phyloP scores from a whole-genome alignment of 2,797 vertebrate genomes.

The Pseudopleuronectes americanus region DNA sequence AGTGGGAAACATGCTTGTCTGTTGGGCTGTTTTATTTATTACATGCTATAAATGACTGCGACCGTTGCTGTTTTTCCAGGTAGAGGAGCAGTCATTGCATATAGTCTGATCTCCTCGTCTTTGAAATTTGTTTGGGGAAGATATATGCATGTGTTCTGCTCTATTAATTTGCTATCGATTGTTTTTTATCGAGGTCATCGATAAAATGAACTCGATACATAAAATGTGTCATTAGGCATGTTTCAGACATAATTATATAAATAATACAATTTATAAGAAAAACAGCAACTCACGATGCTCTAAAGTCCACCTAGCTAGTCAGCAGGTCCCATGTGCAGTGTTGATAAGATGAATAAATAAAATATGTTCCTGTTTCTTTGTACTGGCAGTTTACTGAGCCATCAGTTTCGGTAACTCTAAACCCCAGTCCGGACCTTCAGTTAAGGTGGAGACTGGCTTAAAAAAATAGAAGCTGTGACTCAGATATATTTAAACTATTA shows the following conservation, averaged over 20 bases:
- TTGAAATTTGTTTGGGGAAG: slow-evolving; percentile 18
- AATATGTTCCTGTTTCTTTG: too few relatives aligned
- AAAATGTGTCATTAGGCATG: background rate
- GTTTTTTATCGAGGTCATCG: background rate
- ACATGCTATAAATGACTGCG: slow-evolving; percentile 64
- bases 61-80: slow-evolving; percentile 51
- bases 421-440: background rate
- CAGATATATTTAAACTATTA: too few relatives aligned
- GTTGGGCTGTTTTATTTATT: slow-evolving; percentile 71
- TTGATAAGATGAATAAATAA: background rate
- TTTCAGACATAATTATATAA: too few relatives aligned
- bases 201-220: too few relatives aligned
- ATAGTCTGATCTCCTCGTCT: slow-evolving; percentile 30
- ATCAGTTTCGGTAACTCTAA: background rate
- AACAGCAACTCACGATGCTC: too few relatives aligned
- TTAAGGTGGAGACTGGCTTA: background rate
- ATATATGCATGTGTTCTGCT: slow-evolving; percentile 7
- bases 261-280: too few relatives aligned
- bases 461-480: too few relatives aligned
- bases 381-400: background rate
- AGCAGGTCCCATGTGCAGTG: background rate
- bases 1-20: slow-evolving; percentile 68
- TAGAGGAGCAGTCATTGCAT: slow-evolving; percentile 35
- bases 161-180: background rate
- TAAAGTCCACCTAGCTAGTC: too few relatives aligned